Conservation (phyloP, 2,797 vertebrate species). For the Leucoraja ocellata region DNA sequence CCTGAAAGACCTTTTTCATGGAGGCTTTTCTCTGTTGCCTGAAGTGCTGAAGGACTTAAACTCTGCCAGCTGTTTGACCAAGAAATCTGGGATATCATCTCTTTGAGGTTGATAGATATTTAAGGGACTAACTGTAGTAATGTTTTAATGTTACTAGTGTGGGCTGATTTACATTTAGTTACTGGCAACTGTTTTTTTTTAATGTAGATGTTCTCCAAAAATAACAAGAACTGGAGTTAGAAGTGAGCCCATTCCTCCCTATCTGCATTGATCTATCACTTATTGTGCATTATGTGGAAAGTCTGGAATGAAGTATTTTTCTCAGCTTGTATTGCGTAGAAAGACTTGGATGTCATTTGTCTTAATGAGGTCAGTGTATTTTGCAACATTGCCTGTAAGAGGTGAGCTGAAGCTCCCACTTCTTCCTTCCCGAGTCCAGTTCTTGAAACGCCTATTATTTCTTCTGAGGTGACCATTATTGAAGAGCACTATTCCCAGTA, state of each 20-base stretch:
- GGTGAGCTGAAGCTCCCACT: not conserved
- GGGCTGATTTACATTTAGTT: slow-evolving; percentile 23
- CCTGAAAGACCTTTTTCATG: slow-evolving; percentile 7
- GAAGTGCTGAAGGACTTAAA: slow-evolving; percentile 13
- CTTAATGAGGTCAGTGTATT: not conserved
- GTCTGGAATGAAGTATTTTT: not conserved
- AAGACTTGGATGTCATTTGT: not conserved
- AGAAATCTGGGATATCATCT: slow-evolving; percentile 18
- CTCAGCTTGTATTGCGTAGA: not conserved
- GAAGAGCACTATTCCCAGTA: not conserved
- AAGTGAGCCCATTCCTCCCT: slow-evolving; percentile 17
- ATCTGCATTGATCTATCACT: slow-evolving; percentile 4
- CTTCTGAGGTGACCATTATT: not conserved
- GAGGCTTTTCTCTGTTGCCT: slow-evolving; percentile 24
- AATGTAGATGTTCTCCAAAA: slow-evolving; percentile 22
- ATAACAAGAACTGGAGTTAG: slow-evolving; percentile 9
- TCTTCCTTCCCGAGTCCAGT: not conserved
- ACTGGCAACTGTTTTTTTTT: slow-evolving; percentile 8
- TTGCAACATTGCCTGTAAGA: not conserved
- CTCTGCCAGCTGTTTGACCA: slow-evolving; percentile 26
- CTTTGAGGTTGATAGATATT: slow-evolving; percentile 21
- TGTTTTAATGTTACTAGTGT: not conserved
- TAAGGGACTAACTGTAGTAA: slow-evolving; percentile 25
- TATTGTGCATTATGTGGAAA: slow-evolving; percentile 7
- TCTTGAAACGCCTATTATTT: not conserved